phyloP scores from a whole-genome alignment of 2,888 invertebrate genomes.

The Coelinius sp. region DNA sequence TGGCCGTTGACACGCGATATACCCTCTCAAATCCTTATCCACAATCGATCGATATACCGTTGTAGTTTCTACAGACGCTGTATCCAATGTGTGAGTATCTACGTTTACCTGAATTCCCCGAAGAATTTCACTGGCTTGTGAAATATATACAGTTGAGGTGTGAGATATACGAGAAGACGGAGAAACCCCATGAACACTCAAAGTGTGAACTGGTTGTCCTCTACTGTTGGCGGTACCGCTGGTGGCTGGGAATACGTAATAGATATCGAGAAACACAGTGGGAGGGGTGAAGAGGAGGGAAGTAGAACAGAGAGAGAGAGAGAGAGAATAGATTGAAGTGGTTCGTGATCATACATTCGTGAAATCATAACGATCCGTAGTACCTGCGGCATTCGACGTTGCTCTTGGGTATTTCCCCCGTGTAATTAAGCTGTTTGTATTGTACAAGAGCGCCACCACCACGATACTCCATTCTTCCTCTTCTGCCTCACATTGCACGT shows the following conservation, averaged over 20 bases:
- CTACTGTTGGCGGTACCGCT: not conserved
- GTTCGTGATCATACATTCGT: constrained; percentile 41
- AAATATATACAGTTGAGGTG: not conserved
- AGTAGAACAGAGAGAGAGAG: not conserved
- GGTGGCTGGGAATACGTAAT: constrained; percentile 25
- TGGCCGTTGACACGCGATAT: constrained; percentile 36
- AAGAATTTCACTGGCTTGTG: not conserved
- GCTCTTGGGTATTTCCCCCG: constrained; percentile 38
- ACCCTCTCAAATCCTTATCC: constrained; percentile 40
- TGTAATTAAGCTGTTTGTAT: constrained; percentile 63
- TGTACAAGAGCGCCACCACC: constrained; percentile 46
- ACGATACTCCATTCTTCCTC: constrained; percentile 1
- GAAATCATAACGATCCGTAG: constrained; percentile 57
- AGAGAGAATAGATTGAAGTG: not conserved
- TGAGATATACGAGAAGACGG: not conserved
- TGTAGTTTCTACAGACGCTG: constrained; percentile 32
- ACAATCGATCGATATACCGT: constrained; percentile 30
- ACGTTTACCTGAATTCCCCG: not conserved
- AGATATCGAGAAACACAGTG: constrained; percentile 22
- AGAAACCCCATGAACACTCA: not conserved
- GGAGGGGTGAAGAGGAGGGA: not conserved
- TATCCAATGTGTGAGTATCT: constrained; percentile 26
- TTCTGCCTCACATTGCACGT: constrained; percentile 20
- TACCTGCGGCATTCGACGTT: constrained; percentile 14
- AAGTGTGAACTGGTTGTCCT: constrained; percentile 21